Base-by-base conservation (phyloP, 2,113 vertebrate species). In the Ammodytes marinus region DNA sequence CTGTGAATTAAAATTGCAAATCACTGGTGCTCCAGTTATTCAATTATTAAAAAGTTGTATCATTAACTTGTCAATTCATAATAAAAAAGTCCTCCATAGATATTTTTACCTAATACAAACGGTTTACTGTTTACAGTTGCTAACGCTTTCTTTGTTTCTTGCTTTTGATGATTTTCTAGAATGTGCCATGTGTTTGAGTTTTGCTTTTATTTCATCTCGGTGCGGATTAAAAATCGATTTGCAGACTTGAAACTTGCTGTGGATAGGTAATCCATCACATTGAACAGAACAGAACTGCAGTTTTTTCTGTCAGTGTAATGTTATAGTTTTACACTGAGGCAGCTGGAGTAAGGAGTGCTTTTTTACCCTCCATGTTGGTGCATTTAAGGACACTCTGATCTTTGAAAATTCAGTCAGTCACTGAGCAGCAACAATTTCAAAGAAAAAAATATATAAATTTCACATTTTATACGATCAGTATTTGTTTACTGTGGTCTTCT, bases 221-320 rank as follows among this genome's bases (percentile, higher is more conserved):
- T 10, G 4, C 1, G 0, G 53, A 4, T 27, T 15, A 12, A 68
- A 77, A 73, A 68, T 75, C 11, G 83, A 50, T 5, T 70, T 42
- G 39, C 40, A 57, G 68, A 68, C 59, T 49, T 80, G 47, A 69
- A 43, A 61, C 19, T 63, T 75, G 15, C 46, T 49, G 49, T 9
- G n/a, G 13, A 19, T 19, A 1, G 50, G 50, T 58, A 77, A 63
- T 68, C 65, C 55, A 43, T 74, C 68, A 69, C 50, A 43, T 6
- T 43, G 42, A 55, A 57, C 53, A 68, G 53, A 15, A 54, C 11
- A 19, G 42, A 52, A 27, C 35, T 17, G 50, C 35, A 45, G 27
- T 68, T 74, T 75, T 78, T 35, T 79, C 57, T 82, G 70, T 72
- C 60, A 58, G 9, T 60, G 15, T 27, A 54, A 82, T 4, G 13